Conservation (phyloP, 2,113 vertebrate species). For the Chelonoidis abingdonii region DNA sequence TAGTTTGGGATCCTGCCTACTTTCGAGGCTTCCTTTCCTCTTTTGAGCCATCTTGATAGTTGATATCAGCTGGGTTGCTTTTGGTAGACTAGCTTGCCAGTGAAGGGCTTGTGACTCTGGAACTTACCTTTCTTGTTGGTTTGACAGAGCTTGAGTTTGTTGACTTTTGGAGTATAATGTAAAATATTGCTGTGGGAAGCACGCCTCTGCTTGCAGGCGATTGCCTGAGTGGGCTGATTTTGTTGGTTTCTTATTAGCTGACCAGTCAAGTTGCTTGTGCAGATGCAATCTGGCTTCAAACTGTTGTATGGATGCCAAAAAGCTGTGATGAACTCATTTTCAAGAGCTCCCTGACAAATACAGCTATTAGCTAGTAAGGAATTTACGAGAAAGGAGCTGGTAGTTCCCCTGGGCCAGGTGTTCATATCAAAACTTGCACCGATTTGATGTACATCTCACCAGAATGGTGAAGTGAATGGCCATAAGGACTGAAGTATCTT, state of each 20-base stretch:
- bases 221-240: neutral
- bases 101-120: neutral
- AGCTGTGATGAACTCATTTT: neutral
- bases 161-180: neutral
- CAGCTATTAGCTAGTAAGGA: neutral
- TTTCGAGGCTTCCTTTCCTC: neutral
- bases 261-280: neutral
- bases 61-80: neutral
- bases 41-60: neutral
- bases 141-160: neutral
- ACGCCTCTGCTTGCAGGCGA: neutral
- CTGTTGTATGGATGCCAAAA: neutral
- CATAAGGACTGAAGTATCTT: neutral
- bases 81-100: neutral
- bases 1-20: neutral
- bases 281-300: neutral
- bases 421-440: neutral
- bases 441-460: conserved; percentile 4
- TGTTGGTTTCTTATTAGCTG: neutral
- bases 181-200: neutral
- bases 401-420: neutral
- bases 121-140: neutral
- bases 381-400: neutral
- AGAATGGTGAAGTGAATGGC: neutral
- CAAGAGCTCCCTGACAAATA: neutral